Base-by-base conservation (phyloP, 2,797 vertebrate genomes). In the Ceyx erithaca region DNA sequence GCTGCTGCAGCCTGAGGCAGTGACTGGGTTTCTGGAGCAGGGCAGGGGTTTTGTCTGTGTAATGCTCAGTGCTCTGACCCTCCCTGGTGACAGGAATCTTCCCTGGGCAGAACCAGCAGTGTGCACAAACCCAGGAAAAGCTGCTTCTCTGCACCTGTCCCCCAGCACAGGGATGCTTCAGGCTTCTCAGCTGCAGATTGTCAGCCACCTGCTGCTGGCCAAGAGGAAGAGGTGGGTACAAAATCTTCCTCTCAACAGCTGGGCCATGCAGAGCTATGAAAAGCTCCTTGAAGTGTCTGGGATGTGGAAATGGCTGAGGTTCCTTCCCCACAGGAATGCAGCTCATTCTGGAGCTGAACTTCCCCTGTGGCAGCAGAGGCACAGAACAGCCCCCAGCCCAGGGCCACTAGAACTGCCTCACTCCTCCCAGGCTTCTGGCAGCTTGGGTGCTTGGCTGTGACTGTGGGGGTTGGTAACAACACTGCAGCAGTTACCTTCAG, bases 31-130 rank as follows among this genome's bases (percentile, higher is more conserved):
- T 35, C 45, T 28, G 49, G 2, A 31, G 49, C 6, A 7, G 4
- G 43, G 4, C n/a, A 7, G 69, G 18, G 28, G 22, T 9, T 21
- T 8, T 18, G 40, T 4, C 11, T 17, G 26, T 1, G n/a, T 6
- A 22, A 20, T 2, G 2, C 35, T 55, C 1, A 2, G 30, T 23
- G 11, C 62, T 31, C 57, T 19, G 6, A 17, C 20, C 57, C 21
- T 5, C 20, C 13, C 19, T 3, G 7, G 14, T 8, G 13, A n/a
- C 5, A 14, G 22, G 26, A 0, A 1, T 22, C 40, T 41, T 37
- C 41, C 12, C 5, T 4, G 12, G 14, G 43, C 46, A 33, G 26
- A 16, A 23, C 26, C 8, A 3, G 30, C 7, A 0, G 2, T 33
- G 20, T 19, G 18, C 33, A 18, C 17, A 37, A 37, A 9, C 61